Conservation (phyloP, 2,113 vertebrate genomes). For the Bolborhynchus lineola region DNA sequence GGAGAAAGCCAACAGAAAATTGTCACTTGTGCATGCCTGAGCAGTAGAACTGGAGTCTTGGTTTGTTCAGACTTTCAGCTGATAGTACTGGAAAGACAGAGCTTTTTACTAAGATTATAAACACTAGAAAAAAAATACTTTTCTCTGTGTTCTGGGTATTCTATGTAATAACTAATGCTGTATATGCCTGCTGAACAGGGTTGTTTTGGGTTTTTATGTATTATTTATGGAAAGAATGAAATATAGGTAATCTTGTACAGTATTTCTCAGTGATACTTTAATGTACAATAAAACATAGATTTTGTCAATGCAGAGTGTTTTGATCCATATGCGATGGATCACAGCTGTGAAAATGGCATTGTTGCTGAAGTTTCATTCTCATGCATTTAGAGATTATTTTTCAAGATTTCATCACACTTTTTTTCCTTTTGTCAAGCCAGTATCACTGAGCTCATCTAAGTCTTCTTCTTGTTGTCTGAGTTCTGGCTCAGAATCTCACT, state of each 20-base stretch:
- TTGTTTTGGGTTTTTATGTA: background rate
- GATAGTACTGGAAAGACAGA: background rate
- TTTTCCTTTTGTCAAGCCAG: background rate
- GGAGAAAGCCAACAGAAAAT: background rate
- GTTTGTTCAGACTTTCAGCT: background rate
- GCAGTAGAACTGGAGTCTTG: background rate
- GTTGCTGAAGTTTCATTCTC: background rate
- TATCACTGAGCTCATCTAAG: background rate
- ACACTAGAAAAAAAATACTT: background rate
- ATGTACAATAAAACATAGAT: background rate
- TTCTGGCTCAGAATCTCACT: background rate
- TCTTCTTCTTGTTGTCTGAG: background rate
- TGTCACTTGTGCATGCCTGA: background rate
- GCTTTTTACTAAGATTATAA: background rate
- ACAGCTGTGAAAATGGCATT: background rate
- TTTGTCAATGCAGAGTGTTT: background rate
- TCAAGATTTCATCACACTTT: background rate
- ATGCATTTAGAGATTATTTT: background rate
- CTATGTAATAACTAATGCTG: background rate
- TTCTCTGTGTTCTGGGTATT: background rate
- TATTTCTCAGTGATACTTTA: background rate
- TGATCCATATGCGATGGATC: background rate
- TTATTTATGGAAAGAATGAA: background rate
- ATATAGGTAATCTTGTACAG: background rate
- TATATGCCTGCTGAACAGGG: background rate